Conservation (phyloP, 2,888 invertebrate genomes). For the Notodonta ziczac region DNA sequence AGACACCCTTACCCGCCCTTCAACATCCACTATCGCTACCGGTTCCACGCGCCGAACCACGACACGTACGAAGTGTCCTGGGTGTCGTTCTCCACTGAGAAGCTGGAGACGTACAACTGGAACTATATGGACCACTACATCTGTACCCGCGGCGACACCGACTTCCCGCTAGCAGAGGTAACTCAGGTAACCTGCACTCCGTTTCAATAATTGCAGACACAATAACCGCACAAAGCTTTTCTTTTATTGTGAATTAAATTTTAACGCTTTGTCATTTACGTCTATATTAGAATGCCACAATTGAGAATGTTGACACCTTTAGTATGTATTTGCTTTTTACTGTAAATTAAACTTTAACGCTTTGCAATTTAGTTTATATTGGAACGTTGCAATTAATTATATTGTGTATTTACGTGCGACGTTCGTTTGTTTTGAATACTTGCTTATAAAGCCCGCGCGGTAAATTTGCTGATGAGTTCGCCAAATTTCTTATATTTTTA, state of each 20-base stretch:
- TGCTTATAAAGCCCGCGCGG: background rate
- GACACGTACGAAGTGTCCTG: slow-evolving; percentile 97
- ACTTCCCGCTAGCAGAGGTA: slow-evolving; percentile 94
- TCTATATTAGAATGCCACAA: background rate
- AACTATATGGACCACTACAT: slow-evolving; percentile 99
- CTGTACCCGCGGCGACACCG: slow-evolving; percentile 96
- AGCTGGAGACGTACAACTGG: slow-evolving; percentile 98
- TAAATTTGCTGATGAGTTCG: background rate
- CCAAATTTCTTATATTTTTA: background rate
- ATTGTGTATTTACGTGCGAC: too few species aligned
- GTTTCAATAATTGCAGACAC: slow-evolving; percentile 17
- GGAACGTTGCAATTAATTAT: background rate
- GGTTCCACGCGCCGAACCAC: slow-evolving; percentile 96
- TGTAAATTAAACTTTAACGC: background rate
- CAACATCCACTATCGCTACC: slow-evolving; percentile 95
- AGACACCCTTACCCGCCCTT: slow-evolving; percentile 98
- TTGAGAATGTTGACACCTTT: background rate
- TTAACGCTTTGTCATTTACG: background rate
- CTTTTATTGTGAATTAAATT: background rate
- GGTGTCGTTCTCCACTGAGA: slow-evolving; percentile 97
- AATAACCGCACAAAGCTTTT: background rate
- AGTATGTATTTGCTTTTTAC: background rate
- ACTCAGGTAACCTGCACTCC: slow-evolving; percentile 25
- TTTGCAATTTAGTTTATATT: background rate
- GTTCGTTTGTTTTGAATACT: too few species aligned